Percentiles rank a stretch among this genome's conserved stretches.
Evolutionary conservation across 2,888 invertebrate genomes (phyloP).

Genomic region (Esperia sulphurella): DNA sequence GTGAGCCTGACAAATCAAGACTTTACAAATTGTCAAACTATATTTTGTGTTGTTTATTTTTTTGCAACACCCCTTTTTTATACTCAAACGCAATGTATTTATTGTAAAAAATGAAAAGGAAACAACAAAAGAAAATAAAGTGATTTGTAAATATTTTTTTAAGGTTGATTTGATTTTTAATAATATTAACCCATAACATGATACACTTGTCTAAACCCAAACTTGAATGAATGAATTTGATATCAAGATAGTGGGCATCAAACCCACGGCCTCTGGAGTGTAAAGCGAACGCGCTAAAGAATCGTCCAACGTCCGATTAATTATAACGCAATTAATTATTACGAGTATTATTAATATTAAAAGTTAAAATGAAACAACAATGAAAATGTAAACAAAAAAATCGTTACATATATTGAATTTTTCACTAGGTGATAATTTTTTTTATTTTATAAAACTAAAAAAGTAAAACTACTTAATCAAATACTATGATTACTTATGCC

Average conservation of each 20-base stretch:
- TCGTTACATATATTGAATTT: constrained; percentile 35
- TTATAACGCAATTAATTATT: too few relatives aligned
- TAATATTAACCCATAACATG: too few relatives aligned
- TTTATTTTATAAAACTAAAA: constrained; percentile 37
- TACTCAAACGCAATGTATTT: constrained; percentile 72
- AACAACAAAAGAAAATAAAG: constrained; percentile 75
- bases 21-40: constrained; percentile 53
- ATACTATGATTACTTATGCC: constrained; percentile 30
- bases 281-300: too few relatives aligned
- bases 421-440: constrained; percentile 51
- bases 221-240: neutral
- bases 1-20: constrained; percentile 61
- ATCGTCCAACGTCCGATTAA: too few relatives aligned
- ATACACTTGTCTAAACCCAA: neutral
- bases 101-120: constrained; percentile 71
- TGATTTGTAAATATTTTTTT: constrained; percentile 67
- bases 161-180: neutral
- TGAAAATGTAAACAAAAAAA: constrained; percentile 25
- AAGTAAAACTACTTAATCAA: constrained; percentile 24
- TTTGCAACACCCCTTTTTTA: constrained; percentile 68
- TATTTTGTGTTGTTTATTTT: constrained; percentile 65
- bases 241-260: too few relatives aligned
- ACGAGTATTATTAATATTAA: too few relatives aligned
- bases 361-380: constrained; percentile 35
- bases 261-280: too few relatives aligned